Evolutionary conservation across 2,113 vertebrate genomes (phyloP), one percentile per base, ranked within the genome.

Genomic region (Tautogolabrus adspersus): DNA sequence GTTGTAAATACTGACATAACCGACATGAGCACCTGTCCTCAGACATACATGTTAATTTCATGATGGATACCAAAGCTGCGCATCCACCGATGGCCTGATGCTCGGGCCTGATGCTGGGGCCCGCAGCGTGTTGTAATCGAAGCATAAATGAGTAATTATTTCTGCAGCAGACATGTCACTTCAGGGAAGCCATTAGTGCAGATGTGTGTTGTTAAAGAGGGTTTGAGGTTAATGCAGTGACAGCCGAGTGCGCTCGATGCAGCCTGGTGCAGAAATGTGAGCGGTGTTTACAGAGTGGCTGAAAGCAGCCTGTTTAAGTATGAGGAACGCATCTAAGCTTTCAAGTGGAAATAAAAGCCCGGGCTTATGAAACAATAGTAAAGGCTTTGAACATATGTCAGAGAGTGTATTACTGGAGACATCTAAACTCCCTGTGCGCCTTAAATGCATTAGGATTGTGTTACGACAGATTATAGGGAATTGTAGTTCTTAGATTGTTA

Each of bases 101-200:
- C 18, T 19, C 6, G 16, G 44, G 12, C 44, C 44, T 38, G 10
- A 47, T 37, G 46, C 49, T 22, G 30, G 1, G 37, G 38, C 46
- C 58, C 46, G 52, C 66, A 16, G 51, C 55, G 1, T 8, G 70
- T 49, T 34, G 46, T 61, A 51, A 67, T 69, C n/a, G 46, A 72
- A 80, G 81, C 74, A 71, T 85, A 68, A 77, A 85, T 86, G 63
- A 91, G 82, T 83, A 63, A 87, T 77, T 81, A 66, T 67, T 16
- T 62, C 70, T 13, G 55, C 40, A 42, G 67, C 21, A 61, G 47
- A 65, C 40, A 13, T 26, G 75, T 77, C 84, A 44, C 76, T 72
- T 74, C 83, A 64, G 74, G 10, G 42, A 80, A 51, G 70, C 64
- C 77, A 63, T 88, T 83, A 77, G 86, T 52, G 61, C 68, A 80